These are phyloP conservation scores for Excalfactoria chinensis DNA, from an alignment of 2,113 vertebrate genomes.

Conservation along the genomic window DNA sequence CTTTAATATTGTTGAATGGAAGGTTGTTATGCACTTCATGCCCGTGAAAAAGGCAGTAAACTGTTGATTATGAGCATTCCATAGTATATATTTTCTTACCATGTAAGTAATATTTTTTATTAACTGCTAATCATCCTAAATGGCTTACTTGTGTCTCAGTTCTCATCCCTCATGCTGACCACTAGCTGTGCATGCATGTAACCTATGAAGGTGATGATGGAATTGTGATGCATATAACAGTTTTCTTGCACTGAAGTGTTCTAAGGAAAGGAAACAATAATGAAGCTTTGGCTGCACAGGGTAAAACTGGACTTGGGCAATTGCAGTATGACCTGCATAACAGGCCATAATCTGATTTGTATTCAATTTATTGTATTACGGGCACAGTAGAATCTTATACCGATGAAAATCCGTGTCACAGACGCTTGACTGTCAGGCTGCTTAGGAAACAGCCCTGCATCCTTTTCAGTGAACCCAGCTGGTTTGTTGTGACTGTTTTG, in stretches of 20 bases:
- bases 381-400: background rate
- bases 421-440: background rate
- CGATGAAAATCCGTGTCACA: background rate
- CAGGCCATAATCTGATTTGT: background rate
- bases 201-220: background rate
- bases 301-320: background rate
- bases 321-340: background rate
- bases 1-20: background rate
- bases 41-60: background rate
- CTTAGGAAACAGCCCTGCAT: background rate
- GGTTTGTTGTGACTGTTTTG: background rate
- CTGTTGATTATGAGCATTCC: background rate
- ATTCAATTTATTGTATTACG: background rate
- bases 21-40: background rate
- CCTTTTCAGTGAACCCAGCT: background rate
- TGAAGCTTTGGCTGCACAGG: accelerated
- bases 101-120: background rate
- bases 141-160: background rate
- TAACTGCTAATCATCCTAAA: background rate
- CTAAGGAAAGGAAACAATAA: background rate
- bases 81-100: background rate
- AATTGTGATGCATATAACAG: too few relatives aligned
- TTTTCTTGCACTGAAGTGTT: background rate
- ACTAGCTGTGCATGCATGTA: background rate
- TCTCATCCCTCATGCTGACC: background rate